These are phyloP conservation scores for Artibeus jamaicensis DNA, from an alignment of 2,797 vertebrate genomes.

Conservation along the genomic window DNA sequence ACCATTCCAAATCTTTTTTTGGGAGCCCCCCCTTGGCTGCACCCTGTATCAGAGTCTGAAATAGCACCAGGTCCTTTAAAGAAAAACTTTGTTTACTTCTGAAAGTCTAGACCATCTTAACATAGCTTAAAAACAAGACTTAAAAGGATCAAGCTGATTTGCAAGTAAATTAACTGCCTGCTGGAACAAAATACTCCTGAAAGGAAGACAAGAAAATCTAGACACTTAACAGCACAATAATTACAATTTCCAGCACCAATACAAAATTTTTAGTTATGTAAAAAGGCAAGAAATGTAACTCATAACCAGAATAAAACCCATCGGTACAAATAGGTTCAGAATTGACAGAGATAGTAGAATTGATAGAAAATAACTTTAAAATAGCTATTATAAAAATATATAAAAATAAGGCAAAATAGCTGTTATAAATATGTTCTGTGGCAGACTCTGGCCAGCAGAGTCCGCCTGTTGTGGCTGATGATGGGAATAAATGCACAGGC, in stretches of 20 bases:
- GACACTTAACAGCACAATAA: background rate
- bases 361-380: conserved; percentile 22
- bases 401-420: background rate
- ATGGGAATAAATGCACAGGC: no score
- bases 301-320: background rate
- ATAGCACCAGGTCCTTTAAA: background rate
- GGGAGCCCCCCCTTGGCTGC: no score
- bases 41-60: no score
- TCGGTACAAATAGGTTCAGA: background rate
- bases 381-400: background rate
- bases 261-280: background rate
- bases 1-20: no score
- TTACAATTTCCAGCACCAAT: background rate
- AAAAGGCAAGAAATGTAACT: background rate
- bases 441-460: no score
- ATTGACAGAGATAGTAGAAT: background rate
- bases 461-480: no score
- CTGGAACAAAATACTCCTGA: conserved; percentile 2
- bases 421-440: background rate
- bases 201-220: conserved; percentile 26
- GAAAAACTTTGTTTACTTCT: background rate
- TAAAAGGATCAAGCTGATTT: conserved; percentile 12
- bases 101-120: background rate
- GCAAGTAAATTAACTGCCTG: conserved; percentile 7
- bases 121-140: conserved; percentile 11